Base-by-base conservation (phyloP, 2,888 invertebrate species). In the Tetrapedia diversipes region DNA sequence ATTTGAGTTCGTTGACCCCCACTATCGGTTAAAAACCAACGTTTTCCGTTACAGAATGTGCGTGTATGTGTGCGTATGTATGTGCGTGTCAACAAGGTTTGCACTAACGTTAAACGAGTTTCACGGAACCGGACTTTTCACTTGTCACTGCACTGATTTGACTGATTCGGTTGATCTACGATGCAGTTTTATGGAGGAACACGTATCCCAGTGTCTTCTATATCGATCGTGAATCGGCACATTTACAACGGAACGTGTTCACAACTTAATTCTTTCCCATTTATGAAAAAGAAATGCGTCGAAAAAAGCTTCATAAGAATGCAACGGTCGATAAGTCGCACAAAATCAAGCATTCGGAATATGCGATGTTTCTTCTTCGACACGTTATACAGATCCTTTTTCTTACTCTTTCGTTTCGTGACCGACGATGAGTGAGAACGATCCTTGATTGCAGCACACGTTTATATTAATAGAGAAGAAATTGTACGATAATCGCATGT, bases 1-100 rank as follows among this genome's bases (percentile, higher is more conserved):
- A 19, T 49, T 57, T 24, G 66, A 57, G 56, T 71, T 66, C 56
- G 70, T 64, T 60, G 64, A 43, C 65, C 57, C 65, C 43, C 24
- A 47, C 37, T 32, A 45, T 10, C 51, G 65, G 45, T 65, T 22
- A 24, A 45, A 57, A 60, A 29, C 29, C 71, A 71, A 54, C 41
- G 53, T 37, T 37, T 37, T 27, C 59, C 34, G 32, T 37, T 19
- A 43, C 27, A 8, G n/a, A 8, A 8, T 34, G 22, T n/a, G n/a
- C n/a, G n/a, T 22, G 19, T 8, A 8, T 7, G 11, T 11, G 34
- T n/a, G 24, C n/a, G n/a, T 24, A 37, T 11, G 32, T 53, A 22
- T n/a, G 43, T 16, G 43, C 10, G 27, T 29, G 1, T 56, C 32
- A 14, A 27, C 16, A 22, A 29, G 29, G 47, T n/a, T 14, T 1